Conservation (phyloP, 2,797 vertebrate genomes). For the Syngnathus acus region DNA sequence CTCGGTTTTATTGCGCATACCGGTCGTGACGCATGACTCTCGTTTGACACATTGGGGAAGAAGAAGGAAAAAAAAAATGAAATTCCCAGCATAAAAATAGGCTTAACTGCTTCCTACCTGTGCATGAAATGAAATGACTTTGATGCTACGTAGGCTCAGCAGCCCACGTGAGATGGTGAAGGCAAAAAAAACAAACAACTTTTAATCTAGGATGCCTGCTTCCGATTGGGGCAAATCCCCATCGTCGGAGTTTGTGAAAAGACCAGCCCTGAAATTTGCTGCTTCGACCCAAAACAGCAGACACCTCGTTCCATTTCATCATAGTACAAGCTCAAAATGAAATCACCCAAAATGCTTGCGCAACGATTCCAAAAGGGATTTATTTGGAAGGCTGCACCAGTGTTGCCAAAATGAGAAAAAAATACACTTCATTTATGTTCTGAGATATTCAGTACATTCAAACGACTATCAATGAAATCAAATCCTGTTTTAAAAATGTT, state of each 20-base stretch:
- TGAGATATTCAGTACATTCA: too few relatives aligned
- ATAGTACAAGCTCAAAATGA: too few relatives aligned
- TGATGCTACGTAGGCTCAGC: neutral
- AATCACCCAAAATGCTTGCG: too few relatives aligned
- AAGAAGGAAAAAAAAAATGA: neutral
- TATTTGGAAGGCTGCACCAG: too few relatives aligned
- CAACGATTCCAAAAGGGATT: too few relatives aligned
- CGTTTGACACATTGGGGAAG: neutral
- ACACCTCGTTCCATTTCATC: too few relatives aligned
- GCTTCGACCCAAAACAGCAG: neutral
- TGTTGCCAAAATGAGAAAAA: too few relatives aligned
- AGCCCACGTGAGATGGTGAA: neutral
- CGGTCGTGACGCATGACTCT: neutral
- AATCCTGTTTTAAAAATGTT: too few relatives aligned
- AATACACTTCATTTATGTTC: too few relatives aligned
- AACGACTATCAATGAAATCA: too few relatives aligned
- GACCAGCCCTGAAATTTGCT: neutral
- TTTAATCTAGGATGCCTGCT: neutral
- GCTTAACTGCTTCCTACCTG: neutral
- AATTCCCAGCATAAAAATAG: neutral
- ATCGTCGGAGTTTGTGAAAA: neutral
- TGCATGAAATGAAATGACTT: neutral
- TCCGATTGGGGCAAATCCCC: neutral
- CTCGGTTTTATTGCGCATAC: neutral
- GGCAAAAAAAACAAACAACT: neutral